Conservation (phyloP, 2,888 invertebrate species). For the Hypolimnas misippus region DNA sequence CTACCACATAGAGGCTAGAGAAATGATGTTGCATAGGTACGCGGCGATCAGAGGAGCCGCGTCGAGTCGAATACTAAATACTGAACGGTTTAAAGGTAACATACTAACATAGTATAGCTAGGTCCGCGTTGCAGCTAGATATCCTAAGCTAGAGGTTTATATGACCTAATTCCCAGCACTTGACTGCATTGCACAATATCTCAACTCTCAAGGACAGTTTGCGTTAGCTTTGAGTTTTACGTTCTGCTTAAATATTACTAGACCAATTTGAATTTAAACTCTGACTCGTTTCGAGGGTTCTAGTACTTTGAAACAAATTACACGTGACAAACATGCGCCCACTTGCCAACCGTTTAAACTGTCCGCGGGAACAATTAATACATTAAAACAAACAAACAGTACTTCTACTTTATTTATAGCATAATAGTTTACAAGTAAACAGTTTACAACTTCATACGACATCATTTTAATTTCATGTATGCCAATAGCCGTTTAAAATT, state of each 20-base stretch:
- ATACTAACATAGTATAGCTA: constrained; percentile 41
- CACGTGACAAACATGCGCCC: background rate
- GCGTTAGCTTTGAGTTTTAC: constrained; percentile 36
- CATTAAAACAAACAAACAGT: background rate
- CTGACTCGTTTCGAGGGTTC: background rate
- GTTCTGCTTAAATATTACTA: constrained; percentile 24
- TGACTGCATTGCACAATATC: constrained; percentile 45
- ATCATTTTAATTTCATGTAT: background rate
- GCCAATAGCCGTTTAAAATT: background rate
- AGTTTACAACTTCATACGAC: no score
- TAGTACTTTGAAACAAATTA: background rate
- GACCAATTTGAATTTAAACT: constrained; percentile 16
- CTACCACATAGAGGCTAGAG: constrained; percentile 23
- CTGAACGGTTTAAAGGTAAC: constrained; percentile 46
- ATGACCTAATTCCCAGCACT: constrained; percentile 45
- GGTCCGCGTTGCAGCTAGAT: constrained; percentile 40
- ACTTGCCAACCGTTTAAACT: background rate
- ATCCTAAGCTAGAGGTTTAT: constrained; percentile 42
- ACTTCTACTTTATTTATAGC: background rate
- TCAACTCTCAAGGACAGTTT: constrained; percentile 41
- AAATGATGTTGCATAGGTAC: constrained; percentile 9
- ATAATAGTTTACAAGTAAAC: no score
- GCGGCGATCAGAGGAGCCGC: constrained; percentile 37
- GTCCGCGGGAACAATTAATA: background rate
- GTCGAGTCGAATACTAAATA: constrained; percentile 46